Percentiles rank a stretch among this genome's conserved stretches.
Conservation (phyloP, 2,113 vertebrate species). For the Catharus minimus region DNA sequence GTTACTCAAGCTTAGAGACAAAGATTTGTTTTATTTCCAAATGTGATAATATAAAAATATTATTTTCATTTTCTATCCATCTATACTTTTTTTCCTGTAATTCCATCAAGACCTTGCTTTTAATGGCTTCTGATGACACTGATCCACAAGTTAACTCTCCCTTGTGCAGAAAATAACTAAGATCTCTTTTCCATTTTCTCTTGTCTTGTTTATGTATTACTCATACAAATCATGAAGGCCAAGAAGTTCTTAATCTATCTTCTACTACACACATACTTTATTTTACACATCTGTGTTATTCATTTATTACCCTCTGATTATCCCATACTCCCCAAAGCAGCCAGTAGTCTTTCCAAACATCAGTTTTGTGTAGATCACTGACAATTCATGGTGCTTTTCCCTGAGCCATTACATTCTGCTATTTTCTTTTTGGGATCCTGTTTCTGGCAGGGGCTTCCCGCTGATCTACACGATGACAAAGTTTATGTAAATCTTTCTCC, state of each 20-base stretch:
- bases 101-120: neutral
- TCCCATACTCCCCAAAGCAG: neutral
- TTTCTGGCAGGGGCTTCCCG: conserved; percentile 17
- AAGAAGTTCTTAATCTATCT: conserved; percentile 31
- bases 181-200: conserved; percentile 70
- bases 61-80: neutral
- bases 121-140: neutral
- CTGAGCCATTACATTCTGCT: neutral
- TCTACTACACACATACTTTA: neutral
- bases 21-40: neutral
- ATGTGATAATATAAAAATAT: neutral
- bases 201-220: conserved; percentile 59
- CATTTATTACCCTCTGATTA: neutral
- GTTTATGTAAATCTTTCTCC: conserved; percentile 39
- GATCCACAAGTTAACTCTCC: neutral
- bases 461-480: conserved; percentile 8
- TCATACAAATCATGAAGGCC: conserved; percentile 56
- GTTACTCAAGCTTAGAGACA: neutral
- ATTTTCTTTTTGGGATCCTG: neutral
- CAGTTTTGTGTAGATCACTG: neutral
- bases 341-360: neutral
- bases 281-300: conserved; percentile 27
- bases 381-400: neutral
- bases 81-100: neutral
- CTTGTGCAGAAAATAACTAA: conserved; percentile 44